phyloP scores from a whole-genome alignment of 2,113 vertebrate genomes.

The Clarias magur region DNA sequence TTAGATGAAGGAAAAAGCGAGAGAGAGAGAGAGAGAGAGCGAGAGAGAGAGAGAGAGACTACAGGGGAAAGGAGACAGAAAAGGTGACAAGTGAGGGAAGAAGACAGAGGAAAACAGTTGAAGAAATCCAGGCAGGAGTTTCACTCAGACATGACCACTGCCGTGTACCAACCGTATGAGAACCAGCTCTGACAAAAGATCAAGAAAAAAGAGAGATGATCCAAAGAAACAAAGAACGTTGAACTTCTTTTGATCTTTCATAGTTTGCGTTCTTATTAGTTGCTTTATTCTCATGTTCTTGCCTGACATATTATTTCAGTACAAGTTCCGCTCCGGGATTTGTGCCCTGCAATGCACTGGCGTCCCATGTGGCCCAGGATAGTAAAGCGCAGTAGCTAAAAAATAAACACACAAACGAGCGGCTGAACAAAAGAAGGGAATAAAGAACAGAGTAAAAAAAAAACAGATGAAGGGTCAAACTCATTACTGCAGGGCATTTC shows the following conservation, averaged over 20 bases:
- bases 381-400: not conserved
- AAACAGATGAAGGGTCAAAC: not conserved
- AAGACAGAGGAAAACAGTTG: constrained; percentile 24
- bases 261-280: not conserved
- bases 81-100: constrained; percentile 34
- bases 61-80: constrained; percentile 33
- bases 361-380: not conserved
- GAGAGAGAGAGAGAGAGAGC: constrained; percentile 56
- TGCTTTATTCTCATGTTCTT: not conserved
- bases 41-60: constrained; percentile 28
- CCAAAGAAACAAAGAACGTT: not conserved
- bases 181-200: not conserved
- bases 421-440: not conserved
- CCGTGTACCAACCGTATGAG: not conserved
- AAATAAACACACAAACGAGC: not conserved
- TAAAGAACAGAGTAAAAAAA: no score
- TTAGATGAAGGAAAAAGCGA: constrained; percentile 67
- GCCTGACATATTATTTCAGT: not conserved
- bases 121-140: not conserved
- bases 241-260: not conserved
- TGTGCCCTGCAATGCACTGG: not conserved
- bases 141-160: not conserved
- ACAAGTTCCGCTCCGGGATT: not conserved
- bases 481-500: not conserved
- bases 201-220: not conserved